These are phyloP conservation scores for Turdus rufiventris DNA, from an alignment of 2,113 vertebrate genomes.

Conservation along the genomic window DNA sequence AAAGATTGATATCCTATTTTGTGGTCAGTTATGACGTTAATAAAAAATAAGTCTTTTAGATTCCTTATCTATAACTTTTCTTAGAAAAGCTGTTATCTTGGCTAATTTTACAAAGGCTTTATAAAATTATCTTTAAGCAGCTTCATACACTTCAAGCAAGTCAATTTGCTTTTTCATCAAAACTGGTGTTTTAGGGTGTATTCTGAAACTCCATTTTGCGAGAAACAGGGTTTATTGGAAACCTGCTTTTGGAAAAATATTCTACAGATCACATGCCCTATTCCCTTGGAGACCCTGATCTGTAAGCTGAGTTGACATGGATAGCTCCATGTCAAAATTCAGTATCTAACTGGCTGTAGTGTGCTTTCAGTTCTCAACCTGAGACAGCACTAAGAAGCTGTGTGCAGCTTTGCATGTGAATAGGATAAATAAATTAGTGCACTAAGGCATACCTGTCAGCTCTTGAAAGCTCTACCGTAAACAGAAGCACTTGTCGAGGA, in stretches of 20 bases:
- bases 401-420: slow-evolving; percentile 18
- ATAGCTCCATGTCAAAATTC: not conserved
- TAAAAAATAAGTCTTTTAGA: not conserved
- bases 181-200: not conserved
- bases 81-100: not conserved
- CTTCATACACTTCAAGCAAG: not conserved
- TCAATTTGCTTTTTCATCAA: not conserved
- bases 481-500: not conserved
- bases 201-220: not conserved
- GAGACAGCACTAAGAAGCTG: slow-evolving; percentile 22
- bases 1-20: not conserved
- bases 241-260: not conserved
- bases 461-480: slow-evolving; percentile 8
- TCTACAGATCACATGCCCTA: not conserved
- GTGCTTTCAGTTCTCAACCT: slow-evolving; percentile 11
- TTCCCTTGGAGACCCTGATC: not conserved
- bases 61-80: not conserved
- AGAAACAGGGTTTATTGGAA: not conserved
- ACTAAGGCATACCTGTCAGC: slow-evolving; percentile 15
- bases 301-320: not conserved
- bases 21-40: not conserved
- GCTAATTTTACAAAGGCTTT: not conserved
- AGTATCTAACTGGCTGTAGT: not conserved
- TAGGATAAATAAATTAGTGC: slow-evolving; percentile 31
- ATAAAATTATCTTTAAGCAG: not conserved